Evolutionary conservation across 2,888 invertebrate genomes (phyloP).

Genomic region (Drosophila hamatofila): DNA sequence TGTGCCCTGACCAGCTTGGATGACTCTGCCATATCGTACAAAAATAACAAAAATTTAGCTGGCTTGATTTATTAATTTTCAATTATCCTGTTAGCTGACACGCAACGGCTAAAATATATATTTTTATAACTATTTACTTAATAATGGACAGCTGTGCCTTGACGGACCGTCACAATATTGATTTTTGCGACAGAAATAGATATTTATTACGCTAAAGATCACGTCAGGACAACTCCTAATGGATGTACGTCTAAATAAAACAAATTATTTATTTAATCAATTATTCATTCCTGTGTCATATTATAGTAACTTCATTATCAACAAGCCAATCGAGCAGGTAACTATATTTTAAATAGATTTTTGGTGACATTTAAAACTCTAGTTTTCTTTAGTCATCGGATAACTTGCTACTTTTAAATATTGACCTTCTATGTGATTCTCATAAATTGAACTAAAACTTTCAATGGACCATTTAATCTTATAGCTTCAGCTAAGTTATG

Average conservation of each 20-base stretch:
- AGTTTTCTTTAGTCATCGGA: neutral
- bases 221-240: neutral
- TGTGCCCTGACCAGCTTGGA: slow-evolving; percentile 26
- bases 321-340: neutral
- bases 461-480: too few species aligned
- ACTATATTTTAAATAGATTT: too few species aligned
- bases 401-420: neutral
- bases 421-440: neutral
- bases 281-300: neutral
- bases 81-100: slow-evolving; percentile 27
- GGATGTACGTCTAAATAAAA: neutral
- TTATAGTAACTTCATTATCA: neutral
- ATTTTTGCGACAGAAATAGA: slow-evolving; percentile 37
- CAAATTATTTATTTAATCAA: neutral
- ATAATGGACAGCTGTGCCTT: slow-evolving; percentile 33
- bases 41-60: slow-evolving; percentile 24
- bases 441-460: neutral
- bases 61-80: slow-evolving; percentile 66
- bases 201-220: slow-evolving; percentile 14
- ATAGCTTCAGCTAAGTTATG: too few species aligned
- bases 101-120: slow-evolving; percentile 41
- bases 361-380: neutral
- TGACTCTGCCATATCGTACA: slow-evolving; percentile 37
- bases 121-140: slow-evolving; percentile 28
- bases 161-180: slow-evolving; percentile 24